A percentile compares a stretch with the other conserved stretches of the same genome.
Conservation (phyloP, 2,888 invertebrate genomes). For the Invenusta paracnida region DNA sequence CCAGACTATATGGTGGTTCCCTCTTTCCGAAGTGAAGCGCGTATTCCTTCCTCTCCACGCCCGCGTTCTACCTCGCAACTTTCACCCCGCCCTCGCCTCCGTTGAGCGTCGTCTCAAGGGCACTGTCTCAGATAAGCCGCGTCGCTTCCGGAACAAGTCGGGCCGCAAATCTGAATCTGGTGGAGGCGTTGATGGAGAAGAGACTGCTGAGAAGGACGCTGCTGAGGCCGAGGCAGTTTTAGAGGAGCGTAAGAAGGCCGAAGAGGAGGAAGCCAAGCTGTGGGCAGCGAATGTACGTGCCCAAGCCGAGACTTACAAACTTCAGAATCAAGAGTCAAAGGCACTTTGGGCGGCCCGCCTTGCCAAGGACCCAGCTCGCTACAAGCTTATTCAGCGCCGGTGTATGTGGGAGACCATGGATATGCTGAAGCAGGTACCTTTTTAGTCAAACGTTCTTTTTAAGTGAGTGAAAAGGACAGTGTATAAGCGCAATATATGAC, state of each 20-base stretch:
- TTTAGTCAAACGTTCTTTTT: too few relatives aligned
- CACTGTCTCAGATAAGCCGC: background rate
- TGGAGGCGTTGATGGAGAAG: background rate
- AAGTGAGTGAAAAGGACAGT: too few relatives aligned
- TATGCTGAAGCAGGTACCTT: constrained; percentile 13
- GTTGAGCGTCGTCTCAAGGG: background rate
- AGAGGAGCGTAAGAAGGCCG: background rate
- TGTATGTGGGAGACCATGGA: constrained; percentile 23
- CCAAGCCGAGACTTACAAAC: background rate
- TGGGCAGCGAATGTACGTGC: background rate
- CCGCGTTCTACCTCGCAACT: background rate
- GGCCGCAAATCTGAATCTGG: too few relatives aligned
- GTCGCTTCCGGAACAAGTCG: background rate
- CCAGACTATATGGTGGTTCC: constrained; percentile 31
- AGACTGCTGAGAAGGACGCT: background rate
- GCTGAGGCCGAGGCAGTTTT: background rate
- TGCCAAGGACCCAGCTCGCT: background rate
- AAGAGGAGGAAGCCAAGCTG: background rate
- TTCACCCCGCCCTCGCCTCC: background rate
- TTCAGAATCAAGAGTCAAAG: background rate
- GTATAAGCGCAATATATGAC: too few relatives aligned
- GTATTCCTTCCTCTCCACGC: background rate
- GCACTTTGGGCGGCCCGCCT: background rate
- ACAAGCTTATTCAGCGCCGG: background rate
- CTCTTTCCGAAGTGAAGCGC: background rate